phyloP scores from a whole-genome alignment of 2,888 invertebrate species.

The Oscheius sp. region DNA sequence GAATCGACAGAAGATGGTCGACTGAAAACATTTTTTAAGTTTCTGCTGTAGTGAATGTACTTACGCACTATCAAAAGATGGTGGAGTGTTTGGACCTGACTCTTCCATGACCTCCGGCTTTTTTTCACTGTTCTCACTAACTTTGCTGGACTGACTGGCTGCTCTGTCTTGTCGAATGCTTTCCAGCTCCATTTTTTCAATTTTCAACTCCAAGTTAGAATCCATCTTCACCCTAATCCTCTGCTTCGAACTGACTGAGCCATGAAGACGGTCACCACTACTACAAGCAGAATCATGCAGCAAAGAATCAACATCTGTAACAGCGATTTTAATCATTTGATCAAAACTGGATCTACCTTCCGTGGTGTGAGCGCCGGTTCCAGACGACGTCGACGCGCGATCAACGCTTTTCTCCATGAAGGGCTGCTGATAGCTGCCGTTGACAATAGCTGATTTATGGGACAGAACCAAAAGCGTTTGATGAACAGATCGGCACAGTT shows the following conservation, averaged over 20 bases:
- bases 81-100: slow-evolving; percentile 9
- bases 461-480: slow-evolving; percentile 84
- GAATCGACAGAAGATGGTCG: slow-evolving; percentile 55
- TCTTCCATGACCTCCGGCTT: slow-evolving; percentile 4
- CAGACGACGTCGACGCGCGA: slow-evolving; percentile 46
- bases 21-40: slow-evolving; percentile 6
- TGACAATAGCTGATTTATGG: slow-evolving; percentile 47
- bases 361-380: slow-evolving; percentile 6
- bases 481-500: slow-evolving; percentile 90
- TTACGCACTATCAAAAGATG: slow-evolving; percentile 37
- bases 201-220: slow-evolving; percentile 58
- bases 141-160: slow-evolving; percentile 54
- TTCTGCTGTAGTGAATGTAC: neutral
- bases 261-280: slow-evolving; percentile 50
- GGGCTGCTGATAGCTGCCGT: slow-evolving; percentile 50
- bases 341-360: slow-evolving; percentile 22
- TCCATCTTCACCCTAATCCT: slow-evolving; percentile 55
- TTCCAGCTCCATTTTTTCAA: slow-evolving; percentile 58
- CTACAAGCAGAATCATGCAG: slow-evolving; percentile 51
- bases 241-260: slow-evolving; percentile 55
- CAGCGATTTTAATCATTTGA: neutral
- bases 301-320: slow-evolving; percentile 36
- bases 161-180: slow-evolving; percentile 59
- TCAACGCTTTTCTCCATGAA: slow-evolving; percentile 58
- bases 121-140: slow-evolving; percentile 46